Evolutionary conservation across 30 jellyfish, hydroid and myxozoan genomes (phyloP), one percentile per base, ranked within the genome.

Genomic region (Aurelia aurita): DNA sequence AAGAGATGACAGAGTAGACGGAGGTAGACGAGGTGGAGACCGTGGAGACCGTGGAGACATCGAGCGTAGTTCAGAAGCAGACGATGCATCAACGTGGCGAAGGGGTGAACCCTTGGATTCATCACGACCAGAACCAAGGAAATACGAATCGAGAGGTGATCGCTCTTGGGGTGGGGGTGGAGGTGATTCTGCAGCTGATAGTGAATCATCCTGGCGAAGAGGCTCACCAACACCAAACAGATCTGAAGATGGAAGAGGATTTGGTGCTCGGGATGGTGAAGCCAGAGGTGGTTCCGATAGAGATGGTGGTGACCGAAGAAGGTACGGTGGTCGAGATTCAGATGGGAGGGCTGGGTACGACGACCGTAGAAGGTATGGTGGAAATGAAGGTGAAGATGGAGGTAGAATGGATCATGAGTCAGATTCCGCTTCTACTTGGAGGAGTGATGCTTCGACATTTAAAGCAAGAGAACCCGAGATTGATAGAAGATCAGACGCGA

Each of bases 361-460:
- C 68, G 88, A 66, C 7, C 46, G 39, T 69, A 39, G 51, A 39
- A 39, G 51, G 51, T 39, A 39, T 39, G 51, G 51, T 39, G 51
- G 51, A 6, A 39, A 39, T 8, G 51, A 39, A 39, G 84, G 67
- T 23, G 58, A 63, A 16, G 89, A 71, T 26, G 44, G 90, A 39
- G 72, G 91, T 23, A 90, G 94, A 11, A 65, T 49, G 45, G 94
- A 62, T 45, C 43, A 88, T 9, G 90, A 78, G 32, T 72, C 91
- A 60, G 96, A 77, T 45, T 69, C 91, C 25, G 90, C 93, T 46
- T 72, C 81, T n/a, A 74, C 93, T 59, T 86, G 95, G 95, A 63
- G 95, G 43, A 86, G 77, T 66, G 95, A 74, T 19, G 77, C 94
- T 6, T 61, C 91, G 1, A 34, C 84, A 4, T 61, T 44, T 39